These are phyloP conservation scores for Eremophila alpestris DNA, from an alignment of 2,797 vertebrate species.

Conservation along the genomic window DNA sequence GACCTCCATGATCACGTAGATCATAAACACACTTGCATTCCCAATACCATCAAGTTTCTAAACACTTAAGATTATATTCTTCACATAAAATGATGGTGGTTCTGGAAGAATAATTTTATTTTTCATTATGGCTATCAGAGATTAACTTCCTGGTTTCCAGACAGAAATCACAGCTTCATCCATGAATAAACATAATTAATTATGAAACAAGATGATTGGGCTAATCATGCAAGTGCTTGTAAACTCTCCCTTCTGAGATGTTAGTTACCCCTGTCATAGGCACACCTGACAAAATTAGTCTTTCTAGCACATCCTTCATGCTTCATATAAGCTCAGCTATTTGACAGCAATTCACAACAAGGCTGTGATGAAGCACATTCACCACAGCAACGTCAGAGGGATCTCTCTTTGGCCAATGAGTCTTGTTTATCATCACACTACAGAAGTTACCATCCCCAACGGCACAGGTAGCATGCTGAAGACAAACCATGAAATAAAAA, in stretches of 20 bases:
- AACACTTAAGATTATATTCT: background rate
- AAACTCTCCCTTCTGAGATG: slow-evolving; percentile 20
- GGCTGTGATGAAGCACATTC: slow-evolving; percentile 20
- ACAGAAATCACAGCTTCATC: background rate
- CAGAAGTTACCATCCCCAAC: background rate
- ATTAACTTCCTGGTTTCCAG: background rate
- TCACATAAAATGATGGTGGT: background rate
- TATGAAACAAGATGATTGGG: slow-evolving; percentile 33
- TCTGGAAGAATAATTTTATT: background rate
- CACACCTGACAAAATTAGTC: slow-evolving; percentile 52
- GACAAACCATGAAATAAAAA: background rate
- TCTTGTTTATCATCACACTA: slow-evolving; percentile 13
- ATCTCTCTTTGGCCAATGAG: background rate
- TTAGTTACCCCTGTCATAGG: background rate
- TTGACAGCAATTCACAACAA: slow-evolving; percentile 46
- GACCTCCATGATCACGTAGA: background rate
- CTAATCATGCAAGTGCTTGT: slow-evolving; percentile 27
- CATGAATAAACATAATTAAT: slow-evolving; percentile 32
- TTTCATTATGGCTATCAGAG: background rate
- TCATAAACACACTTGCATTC: background rate
- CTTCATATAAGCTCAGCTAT: background rate
- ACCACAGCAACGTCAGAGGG: background rate
- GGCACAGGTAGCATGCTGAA: background rate
- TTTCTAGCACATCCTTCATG: slow-evolving; percentile 17
- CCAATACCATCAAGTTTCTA: background rate